Conservation (phyloP, 1,140 invertebrate species). For the Chrysomallon squamiferum region DNA sequence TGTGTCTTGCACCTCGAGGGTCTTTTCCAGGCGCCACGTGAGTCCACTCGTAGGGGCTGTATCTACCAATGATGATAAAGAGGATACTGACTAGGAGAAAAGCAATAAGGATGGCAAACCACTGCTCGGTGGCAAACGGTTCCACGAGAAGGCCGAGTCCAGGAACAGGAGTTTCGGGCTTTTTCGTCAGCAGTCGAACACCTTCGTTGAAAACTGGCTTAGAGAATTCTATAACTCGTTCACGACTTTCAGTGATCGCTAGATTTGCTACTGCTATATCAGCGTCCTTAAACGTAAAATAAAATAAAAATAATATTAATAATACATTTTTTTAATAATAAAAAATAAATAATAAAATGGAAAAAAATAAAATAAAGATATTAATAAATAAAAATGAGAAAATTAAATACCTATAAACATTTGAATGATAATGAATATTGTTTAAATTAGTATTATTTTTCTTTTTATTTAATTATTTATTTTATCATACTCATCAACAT, state of each 20-base stretch:
- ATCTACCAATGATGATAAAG: conserved; percentile 83
- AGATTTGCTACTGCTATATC: conserved; percentile 88
- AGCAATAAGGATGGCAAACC: conserved; percentile 95
- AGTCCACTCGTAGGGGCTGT: conserved; percentile 92
- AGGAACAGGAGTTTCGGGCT: conserved; percentile 84
- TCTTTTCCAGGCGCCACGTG: conserved; percentile 64
- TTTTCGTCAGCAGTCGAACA: conserved; percentile 96
- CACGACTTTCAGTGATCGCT: conserved; percentile 54
- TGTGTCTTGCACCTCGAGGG: conserved; percentile 28
- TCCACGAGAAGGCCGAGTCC: conserved; percentile 95
- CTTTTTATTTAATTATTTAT: too few species aligned
- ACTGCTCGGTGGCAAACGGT: conserved; percentile 94
- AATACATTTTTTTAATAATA: too few species aligned
- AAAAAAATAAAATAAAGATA: neutral
- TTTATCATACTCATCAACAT: too few species aligned
- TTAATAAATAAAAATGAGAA: neutral
- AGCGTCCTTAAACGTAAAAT: conserved; percentile 76
- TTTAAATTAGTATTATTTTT: too few species aligned
- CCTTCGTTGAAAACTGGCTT: conserved; percentile 76
- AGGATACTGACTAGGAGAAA: conserved; percentile 94
- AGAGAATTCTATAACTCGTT: conserved; percentile 59
- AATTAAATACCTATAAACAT: neutral
- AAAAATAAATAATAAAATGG: too few species aligned
- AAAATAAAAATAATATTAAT: neutral
- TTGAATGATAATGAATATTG: too few species aligned